Conservation (phyloP, 2,888 invertebrate species). For the Gastracanthus pulcherrimus region DNA sequence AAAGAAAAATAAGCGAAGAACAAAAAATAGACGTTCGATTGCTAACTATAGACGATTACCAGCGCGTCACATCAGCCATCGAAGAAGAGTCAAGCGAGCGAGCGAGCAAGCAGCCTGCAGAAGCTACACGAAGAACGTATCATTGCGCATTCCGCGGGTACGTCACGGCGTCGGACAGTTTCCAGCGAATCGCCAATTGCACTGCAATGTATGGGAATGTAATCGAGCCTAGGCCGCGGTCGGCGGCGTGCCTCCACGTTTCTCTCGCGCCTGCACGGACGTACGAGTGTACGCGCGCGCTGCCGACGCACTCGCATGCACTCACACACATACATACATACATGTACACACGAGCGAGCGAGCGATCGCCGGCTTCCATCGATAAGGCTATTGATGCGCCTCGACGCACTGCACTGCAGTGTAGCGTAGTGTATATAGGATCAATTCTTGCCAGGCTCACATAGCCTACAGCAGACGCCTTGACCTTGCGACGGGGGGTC, state of each 20-base stretch:
- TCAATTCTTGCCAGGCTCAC: background rate
- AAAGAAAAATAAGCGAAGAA: background rate
- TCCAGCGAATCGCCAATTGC: constrained; percentile 53
- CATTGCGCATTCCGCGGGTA: constrained; percentile 32
- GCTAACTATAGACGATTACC: no score
- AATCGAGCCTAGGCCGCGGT: background rate
- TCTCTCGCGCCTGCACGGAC: constrained; percentile 31
- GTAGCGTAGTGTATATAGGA: background rate
- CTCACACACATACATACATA: no score
- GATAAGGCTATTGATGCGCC: constrained; percentile 29
- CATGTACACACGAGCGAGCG: no score
- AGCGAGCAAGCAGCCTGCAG: background rate
- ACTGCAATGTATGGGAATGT: constrained; percentile 26
- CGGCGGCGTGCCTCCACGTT: constrained; percentile 52
- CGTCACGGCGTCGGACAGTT: constrained; percentile 14
- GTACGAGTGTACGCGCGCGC: no score
- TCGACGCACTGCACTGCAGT: background rate
- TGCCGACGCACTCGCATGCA: background rate
- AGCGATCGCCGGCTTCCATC: background rate
- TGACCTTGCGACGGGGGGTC: constrained; percentile 34
- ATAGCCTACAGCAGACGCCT: background rate
- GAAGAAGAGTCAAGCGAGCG: background rate
- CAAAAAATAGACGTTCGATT: background rate
- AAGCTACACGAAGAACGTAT: background rate
- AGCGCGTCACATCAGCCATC: no score